Evolutionary conservation across 2,888 invertebrate genomes (phyloP).

Genomic region (Calameuta pallipes): DNA sequence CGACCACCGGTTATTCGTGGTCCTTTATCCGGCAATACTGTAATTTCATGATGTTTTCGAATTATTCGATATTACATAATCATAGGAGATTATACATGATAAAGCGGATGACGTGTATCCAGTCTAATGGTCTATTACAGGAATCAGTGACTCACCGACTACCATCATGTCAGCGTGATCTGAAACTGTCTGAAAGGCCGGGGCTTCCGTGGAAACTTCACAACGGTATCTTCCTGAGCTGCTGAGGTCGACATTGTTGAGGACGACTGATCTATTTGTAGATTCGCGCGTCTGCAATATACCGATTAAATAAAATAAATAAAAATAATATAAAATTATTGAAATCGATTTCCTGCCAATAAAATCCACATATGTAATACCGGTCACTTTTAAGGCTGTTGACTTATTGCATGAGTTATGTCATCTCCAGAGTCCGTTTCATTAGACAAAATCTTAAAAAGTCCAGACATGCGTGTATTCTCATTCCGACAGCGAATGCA

Average conservation of each 20-base stretch:
- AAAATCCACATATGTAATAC: too few relatives aligned
- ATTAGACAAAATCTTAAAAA: not conserved
- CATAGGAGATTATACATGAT: not conserved
- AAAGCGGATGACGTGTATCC: not conserved
- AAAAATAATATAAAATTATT: not conserved
- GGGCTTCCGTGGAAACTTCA: constrained; percentile 79
- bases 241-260: constrained; percentile 74
- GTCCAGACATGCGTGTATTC: not conserved
- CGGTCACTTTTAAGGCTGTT: too few relatives aligned
- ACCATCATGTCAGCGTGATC: constrained; percentile 77
- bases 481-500: not conserved
- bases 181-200: constrained; percentile 77
- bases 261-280: constrained; percentile 74
- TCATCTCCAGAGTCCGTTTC: not conserved
- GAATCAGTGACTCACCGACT: constrained; percentile 71
- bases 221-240: constrained; percentile 76
- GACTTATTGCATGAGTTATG: too few relatives aligned
- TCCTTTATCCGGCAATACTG: constrained; percentile 72
- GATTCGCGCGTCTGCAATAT: constrained; percentile 74
- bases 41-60: constrained; percentile 20
- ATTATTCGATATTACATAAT: not conserved
- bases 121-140: not conserved
- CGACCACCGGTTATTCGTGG: constrained; percentile 72
- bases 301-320: not conserved
- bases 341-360: too few relatives aligned